These are phyloP conservation scores for Calliopsis andreniformis DNA, from an alignment of 1,140 invertebrate genomes.

Conservation along the genomic window DNA sequence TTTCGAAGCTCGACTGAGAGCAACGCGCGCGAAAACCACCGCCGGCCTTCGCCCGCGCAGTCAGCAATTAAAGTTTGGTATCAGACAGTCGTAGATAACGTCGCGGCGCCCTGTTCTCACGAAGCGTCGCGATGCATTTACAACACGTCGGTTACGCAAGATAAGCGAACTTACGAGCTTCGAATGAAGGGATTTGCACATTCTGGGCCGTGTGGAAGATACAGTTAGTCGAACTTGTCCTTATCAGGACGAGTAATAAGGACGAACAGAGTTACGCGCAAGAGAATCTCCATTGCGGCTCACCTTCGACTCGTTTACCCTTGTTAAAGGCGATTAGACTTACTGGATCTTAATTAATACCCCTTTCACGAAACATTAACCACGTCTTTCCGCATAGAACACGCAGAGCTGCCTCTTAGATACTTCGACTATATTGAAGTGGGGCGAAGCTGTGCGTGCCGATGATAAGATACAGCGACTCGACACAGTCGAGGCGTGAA, in stretches of 20 bases:
- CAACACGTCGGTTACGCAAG: constrained; percentile 5
- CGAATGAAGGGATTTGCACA: not conserved
- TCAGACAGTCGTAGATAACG: not conserved
- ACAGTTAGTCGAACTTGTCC: not conserved
- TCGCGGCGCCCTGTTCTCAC: not conserved
- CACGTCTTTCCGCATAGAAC: constrained; percentile 41
- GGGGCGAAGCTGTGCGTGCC: constrained; percentile 18
- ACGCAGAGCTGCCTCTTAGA: not conserved
- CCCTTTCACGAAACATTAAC: constrained; percentile 56
- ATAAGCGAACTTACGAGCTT: constrained; percentile 36
- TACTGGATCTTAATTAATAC: constrained; percentile 54
- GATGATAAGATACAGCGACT: constrained; percentile 44
- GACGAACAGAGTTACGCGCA: not conserved
- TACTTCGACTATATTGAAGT: constrained; percentile 7
- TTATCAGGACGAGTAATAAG: constrained; percentile 31
- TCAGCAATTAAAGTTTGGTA: constrained; percentile 23
- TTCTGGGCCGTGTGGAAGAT: not conserved
- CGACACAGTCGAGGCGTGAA: not conserved
- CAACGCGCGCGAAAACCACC: not conserved
- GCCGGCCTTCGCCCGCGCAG: not conserved
- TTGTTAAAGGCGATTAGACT: constrained; percentile 43
- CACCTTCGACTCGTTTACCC: constrained; percentile 13
- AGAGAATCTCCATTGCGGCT: not conserved
- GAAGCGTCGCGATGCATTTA: constrained; percentile 5
- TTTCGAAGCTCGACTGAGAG: not conserved